These are phyloP conservation scores for Tetraneura akinire DNA, from an alignment of 1,140 invertebrate species.

Conservation along the genomic window DNA sequence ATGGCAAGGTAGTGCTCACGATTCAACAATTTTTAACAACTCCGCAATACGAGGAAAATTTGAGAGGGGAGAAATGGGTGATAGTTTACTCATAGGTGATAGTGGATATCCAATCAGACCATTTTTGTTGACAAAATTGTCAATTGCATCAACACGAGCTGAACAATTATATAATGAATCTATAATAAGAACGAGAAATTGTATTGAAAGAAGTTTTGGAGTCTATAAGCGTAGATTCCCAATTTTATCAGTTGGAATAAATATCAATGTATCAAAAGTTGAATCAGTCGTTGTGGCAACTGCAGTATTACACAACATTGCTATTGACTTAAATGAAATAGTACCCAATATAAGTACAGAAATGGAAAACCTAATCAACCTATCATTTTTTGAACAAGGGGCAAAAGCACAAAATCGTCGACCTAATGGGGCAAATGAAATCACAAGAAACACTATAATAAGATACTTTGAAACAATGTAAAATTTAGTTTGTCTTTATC, in stretches of 20 bases:
- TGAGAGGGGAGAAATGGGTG: background rate
- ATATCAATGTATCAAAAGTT: conserved; percentile 54
- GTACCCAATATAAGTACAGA: conserved; percentile 2
- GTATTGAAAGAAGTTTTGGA: conserved; percentile 58
- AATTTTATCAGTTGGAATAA: conserved; percentile 56
- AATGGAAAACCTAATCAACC: conserved; percentile 9
- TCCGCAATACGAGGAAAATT: conserved; percentile 52
- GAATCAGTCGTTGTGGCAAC: conserved; percentile 54
- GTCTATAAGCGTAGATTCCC: conserved; percentile 59
- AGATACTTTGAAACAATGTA: conserved; percentile 7
- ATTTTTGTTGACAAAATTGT: conserved; percentile 19
- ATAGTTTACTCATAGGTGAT: conserved; percentile 54
- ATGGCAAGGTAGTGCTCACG: conserved; percentile 58
- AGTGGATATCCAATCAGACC: conserved; percentile 45
- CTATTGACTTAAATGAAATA: conserved; percentile 46
- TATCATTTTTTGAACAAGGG: conserved; percentile 12
- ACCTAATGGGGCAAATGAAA: conserved; percentile 4
- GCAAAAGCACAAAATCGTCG: background rate
- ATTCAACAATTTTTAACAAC: too few relatives aligned
- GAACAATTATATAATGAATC: conserved; percentile 54
- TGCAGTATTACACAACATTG: conserved; percentile 59
- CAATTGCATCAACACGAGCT: background rate
- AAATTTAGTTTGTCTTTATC: background rate
- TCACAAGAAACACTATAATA: background rate
- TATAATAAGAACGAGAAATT: conserved; percentile 58